phyloP scores from a whole-genome alignment of 2,113 vertebrate species.

The Craseonycteris thonglongyai region DNA sequence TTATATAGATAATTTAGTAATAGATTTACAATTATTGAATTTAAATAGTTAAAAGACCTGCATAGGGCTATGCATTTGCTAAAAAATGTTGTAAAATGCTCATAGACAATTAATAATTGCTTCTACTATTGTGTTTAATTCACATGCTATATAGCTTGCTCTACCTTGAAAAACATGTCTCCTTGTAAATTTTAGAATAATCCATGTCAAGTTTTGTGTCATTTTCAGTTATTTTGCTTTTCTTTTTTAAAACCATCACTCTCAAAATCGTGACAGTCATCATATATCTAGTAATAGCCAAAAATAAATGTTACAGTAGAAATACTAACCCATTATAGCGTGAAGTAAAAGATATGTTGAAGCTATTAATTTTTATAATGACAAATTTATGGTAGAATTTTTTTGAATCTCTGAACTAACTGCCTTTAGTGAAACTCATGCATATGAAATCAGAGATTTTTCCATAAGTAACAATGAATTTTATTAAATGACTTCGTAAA shows the following conservation, averaged over 20 bases:
- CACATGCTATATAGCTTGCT: not conserved
- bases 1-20: not conserved
- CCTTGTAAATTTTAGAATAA: not conserved
- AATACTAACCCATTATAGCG: not conserved
- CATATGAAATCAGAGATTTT: not conserved
- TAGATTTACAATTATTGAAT: not conserved
- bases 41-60: not conserved
- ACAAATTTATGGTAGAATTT: not conserved
- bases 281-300: not conserved
- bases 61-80: not conserved
- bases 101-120: not conserved
- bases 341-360: not conserved
- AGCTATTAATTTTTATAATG: not conserved
- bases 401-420: not conserved
- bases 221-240: constrained; percentile 1
- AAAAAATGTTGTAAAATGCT: not conserved
- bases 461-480: not conserved
- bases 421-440: not conserved
- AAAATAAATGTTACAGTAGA: not conserved
- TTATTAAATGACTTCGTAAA: not conserved
- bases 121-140: not conserved
- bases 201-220: not conserved
- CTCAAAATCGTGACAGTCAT: not conserved
- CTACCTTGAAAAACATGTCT: not conserved
- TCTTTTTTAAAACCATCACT: not conserved